Evolutionary conservation across 2,888 invertebrate species (phyloP).

Genomic region (Cantharis lateralis): DNA sequence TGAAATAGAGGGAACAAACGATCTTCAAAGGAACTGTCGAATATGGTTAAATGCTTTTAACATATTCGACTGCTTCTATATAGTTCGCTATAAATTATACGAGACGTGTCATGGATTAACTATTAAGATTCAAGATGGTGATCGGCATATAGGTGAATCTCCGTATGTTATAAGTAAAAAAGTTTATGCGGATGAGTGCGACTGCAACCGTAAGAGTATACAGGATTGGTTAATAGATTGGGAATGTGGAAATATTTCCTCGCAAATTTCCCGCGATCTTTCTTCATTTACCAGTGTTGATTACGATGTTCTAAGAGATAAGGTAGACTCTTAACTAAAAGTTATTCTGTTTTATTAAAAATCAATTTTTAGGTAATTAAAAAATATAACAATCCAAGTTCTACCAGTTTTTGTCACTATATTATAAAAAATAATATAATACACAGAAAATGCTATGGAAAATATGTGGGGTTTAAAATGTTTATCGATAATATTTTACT

Average conservation of each 20-base stretch:
- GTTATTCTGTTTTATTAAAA: neutral
- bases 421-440: slow-evolving; percentile 81
- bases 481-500: slow-evolving; percentile 88
- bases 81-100: slow-evolving; percentile 80
- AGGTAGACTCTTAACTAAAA: slow-evolving; percentile 35
- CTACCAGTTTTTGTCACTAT: slow-evolving; percentile 90
- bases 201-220: slow-evolving; percentile 73
- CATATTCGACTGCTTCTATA: slow-evolving; percentile 81
- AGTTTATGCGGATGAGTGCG: slow-evolving; percentile 81
- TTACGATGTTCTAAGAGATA: slow-evolving; percentile 66
- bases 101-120: slow-evolving; percentile 73
- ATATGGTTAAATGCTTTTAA: slow-evolving; percentile 79
- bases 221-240: slow-evolving; percentile 69
- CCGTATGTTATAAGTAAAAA: slow-evolving; percentile 69
- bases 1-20: slow-evolving; percentile 63
- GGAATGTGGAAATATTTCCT: slow-evolving; percentile 66
- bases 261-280: slow-evolving; percentile 76
- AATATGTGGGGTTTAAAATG: slow-evolving; percentile 94
- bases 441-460: slow-evolving; percentile 88
- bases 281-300: slow-evolving; percentile 69
- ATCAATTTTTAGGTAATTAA: slow-evolving; percentile 55
- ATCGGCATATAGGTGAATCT: slow-evolving; percentile 65
- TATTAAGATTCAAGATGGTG: slow-evolving; percentile 70
- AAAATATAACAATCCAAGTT: slow-evolving; percentile 76
- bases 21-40: slow-evolving; percentile 64